Conservation (phyloP, 1,140 invertebrate species). For the Rhopalosiphum padi region DNA sequence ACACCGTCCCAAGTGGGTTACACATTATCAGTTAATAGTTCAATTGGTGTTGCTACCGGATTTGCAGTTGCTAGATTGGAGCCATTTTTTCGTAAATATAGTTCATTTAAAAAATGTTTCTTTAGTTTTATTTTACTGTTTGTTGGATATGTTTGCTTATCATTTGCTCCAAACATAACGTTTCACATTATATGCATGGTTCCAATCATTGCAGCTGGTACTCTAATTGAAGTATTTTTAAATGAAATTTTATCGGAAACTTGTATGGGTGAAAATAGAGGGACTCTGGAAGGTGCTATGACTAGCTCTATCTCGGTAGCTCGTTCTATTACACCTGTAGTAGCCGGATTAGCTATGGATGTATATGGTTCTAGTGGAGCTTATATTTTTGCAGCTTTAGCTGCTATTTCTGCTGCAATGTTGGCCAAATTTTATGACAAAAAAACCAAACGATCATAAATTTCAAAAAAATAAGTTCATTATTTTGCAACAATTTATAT, state of each 20-base stretch:
- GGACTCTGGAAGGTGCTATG: conserved; percentile 47
- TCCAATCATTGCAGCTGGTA: conserved; percentile 32
- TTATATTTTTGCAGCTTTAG: conserved; percentile 16
- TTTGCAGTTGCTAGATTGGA: conserved; percentile 61
- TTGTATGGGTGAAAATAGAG: conserved; percentile 34
- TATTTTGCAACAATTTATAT: neutral
- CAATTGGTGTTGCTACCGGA: conserved; percentile 67
- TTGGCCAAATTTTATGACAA: conserved; percentile 41
- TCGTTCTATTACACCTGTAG: conserved; percentile 42
- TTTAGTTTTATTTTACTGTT: conserved; percentile 46
- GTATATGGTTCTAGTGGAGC: conserved; percentile 41
- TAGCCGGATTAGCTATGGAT: conserved; percentile 37
- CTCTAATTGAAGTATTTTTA: conserved; percentile 51
- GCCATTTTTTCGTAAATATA: conserved; percentile 29
- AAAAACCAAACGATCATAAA: conserved; percentile 22
- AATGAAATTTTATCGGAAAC: conserved; percentile 44
- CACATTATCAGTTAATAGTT: conserved; percentile 70
- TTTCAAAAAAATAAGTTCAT: neutral
- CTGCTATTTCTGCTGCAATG: conserved; percentile 43
- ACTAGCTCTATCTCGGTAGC: conserved; percentile 14
- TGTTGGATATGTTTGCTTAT: conserved; percentile 36
- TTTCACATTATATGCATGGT: conserved; percentile 9
- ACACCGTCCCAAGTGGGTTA: conserved; percentile 69
- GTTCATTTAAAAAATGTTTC: conserved; percentile 52
- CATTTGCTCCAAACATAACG: conserved; percentile 33